Conservation (phyloP, 1,140 invertebrate genomes). For the Trissolcus basalis region DNA sequence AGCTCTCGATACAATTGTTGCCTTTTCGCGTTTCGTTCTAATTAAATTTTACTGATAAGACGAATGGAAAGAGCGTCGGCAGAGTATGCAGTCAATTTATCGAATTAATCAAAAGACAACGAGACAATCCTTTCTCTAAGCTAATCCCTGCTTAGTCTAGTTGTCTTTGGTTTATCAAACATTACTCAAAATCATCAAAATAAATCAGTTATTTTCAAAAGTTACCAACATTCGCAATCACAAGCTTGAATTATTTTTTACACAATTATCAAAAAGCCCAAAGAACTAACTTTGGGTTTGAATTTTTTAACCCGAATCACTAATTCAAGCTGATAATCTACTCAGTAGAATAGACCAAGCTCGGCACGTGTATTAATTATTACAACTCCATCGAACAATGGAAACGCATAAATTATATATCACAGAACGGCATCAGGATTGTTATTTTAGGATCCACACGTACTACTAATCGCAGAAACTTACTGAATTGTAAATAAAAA, state of each 20-base stretch:
- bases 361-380: conserved; percentile 68
- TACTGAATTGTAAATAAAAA: no score
- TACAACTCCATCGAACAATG: conserved; percentile 56
- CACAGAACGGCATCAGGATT: conserved; percentile 56
- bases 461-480: conserved; percentile 19
- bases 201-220: no score
- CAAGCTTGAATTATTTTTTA: no score
- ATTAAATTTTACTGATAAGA: conserved; percentile 40
- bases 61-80: not conserved
- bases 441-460: conserved; percentile 43
- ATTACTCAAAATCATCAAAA: no score
- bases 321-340: no score
- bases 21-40: conserved; percentile 33
- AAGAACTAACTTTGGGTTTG: no score
- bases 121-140: conserved; percentile 3
- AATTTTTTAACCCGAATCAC: no score
- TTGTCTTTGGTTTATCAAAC: no score
- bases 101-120: conserved; percentile 29
- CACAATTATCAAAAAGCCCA: no score
- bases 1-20: conserved; percentile 20
- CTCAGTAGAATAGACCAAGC: conserved; percentile 59
- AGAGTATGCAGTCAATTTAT: conserved; percentile 26
- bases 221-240: no score
- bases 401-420: conserved; percentile 60
- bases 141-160: no score